Evolutionary conservation across 2,797 vertebrate species (phyloP).

Genomic region (Telmatherina bonti): DNA sequence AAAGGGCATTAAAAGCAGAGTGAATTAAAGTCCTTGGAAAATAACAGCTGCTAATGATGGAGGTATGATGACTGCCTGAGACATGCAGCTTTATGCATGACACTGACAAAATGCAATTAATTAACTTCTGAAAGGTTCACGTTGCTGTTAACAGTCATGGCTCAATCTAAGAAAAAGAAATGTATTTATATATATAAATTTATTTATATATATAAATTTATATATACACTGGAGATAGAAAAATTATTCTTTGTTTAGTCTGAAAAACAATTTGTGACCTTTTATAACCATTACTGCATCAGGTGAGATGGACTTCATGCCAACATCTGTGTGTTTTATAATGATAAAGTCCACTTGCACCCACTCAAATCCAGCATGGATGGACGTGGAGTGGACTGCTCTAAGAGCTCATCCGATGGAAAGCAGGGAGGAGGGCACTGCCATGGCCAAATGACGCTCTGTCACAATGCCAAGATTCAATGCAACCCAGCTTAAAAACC

Average conservation of each 20-base stretch:
- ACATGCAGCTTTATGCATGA: not conserved
- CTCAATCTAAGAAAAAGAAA: not conserved
- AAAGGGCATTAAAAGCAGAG: not conserved
- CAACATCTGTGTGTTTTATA: slow-evolving; percentile 17
- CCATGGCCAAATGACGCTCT: slow-evolving; percentile 63
- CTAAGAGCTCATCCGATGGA: slow-evolving; percentile 26
- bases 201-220: no score
- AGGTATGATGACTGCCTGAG: not conserved
- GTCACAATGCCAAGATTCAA: slow-evolving; percentile 22
- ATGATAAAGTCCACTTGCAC: slow-evolving; percentile 46
- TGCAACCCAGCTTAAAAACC: slow-evolving; percentile 11
- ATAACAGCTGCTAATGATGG: not conserved
- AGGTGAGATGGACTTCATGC: slow-evolving; percentile 15
- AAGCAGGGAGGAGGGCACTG: slow-evolving; percentile 39
- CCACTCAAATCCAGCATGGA: slow-evolving; percentile 39
- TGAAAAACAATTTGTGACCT: slow-evolving; percentile 22
- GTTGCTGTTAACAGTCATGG: slow-evolving; percentile 6
- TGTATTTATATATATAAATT: no score
- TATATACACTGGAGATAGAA: no score
- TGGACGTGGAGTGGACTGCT: slow-evolving; percentile 45
- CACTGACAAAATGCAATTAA: slow-evolving; percentile 12
- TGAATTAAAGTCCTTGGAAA: slow-evolving; percentile 1
- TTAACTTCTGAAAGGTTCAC: slow-evolving; percentile 12
- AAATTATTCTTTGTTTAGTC: no score
- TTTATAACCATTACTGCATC: slow-evolving; percentile 20